These are phyloP conservation scores for Squalus acanthias DNA, from an alignment of 2,797 vertebrate species.

Conservation along the genomic window DNA sequence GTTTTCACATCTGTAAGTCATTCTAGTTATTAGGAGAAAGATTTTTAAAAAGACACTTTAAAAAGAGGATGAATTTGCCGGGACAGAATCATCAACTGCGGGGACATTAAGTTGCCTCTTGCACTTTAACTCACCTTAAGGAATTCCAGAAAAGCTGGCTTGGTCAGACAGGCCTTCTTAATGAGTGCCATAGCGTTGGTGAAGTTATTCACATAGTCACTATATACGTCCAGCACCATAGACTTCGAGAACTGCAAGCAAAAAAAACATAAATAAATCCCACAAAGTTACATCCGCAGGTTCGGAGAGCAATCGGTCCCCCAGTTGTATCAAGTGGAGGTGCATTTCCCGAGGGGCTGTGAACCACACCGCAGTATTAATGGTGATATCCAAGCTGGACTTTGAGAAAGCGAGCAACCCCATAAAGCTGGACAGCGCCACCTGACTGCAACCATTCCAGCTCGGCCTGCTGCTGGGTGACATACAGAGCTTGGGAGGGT, in stretches of 20 bases:
- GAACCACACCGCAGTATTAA: background rate
- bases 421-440: background rate
- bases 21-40: background rate
- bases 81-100: background rate
- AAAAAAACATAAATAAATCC: constrained; percentile 36
- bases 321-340: background rate
- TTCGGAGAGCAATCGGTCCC: background rate
- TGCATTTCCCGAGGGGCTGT: background rate
- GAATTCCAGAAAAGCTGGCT: constrained; percentile 87
- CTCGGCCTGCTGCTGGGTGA: background rate
- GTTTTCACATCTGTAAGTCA: background rate
- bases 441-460: background rate
- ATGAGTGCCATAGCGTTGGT: constrained; percentile 89
- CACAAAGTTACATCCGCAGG: background rate
- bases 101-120: background rate
- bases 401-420: background rate
- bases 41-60: background rate
- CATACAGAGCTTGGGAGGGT: background rate
- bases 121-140: constrained; percentile 69
- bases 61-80: background rate
- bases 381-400: background rate
- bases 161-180: constrained; percentile 89
- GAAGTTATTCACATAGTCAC: constrained; percentile 94
- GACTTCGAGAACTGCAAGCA: constrained; percentile 84
- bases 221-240: constrained; percentile 92